Conservation (phyloP, 1,140 invertebrate genomes). For the Megathymus violae region DNA sequence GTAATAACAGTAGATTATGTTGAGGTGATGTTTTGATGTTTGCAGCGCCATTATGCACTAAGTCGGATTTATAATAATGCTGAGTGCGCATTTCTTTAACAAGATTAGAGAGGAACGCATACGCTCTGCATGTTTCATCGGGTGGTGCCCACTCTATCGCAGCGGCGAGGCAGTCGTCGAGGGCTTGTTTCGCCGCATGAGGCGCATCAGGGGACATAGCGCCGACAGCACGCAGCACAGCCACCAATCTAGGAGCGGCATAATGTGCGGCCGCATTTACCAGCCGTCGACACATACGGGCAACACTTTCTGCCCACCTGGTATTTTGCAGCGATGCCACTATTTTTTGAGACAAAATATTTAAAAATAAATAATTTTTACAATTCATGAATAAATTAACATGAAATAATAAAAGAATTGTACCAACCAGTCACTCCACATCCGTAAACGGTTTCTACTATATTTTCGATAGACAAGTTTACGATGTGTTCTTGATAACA, state of each 20-base stretch:
- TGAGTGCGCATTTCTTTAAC: conserved; percentile 50
- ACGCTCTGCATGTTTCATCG: conserved; percentile 59
- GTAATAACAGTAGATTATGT: conserved; percentile 44
- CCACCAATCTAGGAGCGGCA: conserved; percentile 54
- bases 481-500: conserved; percentile 92
- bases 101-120: conserved; percentile 53
- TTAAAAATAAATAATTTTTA: conserved; percentile 1
- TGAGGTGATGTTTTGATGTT: conserved; percentile 32
- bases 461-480: conserved; percentile 84
- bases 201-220: conserved; percentile 44
- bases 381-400: not conserved
- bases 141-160: conserved; percentile 69
- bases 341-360: conserved; percentile 33
- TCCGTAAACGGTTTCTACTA: conserved; percentile 75
- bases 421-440: conserved; percentile 65
- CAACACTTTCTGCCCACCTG: conserved; percentile 62
- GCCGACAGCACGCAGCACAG: conserved; percentile 44
- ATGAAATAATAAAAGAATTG: conserved; percentile 9
- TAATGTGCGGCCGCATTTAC: conserved; percentile 65
- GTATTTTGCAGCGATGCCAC: conserved; percentile 59
- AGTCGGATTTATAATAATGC: conserved; percentile 51
- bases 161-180: conserved; percentile 62
- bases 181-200: conserved; percentile 49
- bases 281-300: conserved; percentile 60
- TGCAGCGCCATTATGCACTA: conserved; percentile 49